Base-by-base conservation (phyloP, 1,140 invertebrate species). In the Popillia japonica region DNA sequence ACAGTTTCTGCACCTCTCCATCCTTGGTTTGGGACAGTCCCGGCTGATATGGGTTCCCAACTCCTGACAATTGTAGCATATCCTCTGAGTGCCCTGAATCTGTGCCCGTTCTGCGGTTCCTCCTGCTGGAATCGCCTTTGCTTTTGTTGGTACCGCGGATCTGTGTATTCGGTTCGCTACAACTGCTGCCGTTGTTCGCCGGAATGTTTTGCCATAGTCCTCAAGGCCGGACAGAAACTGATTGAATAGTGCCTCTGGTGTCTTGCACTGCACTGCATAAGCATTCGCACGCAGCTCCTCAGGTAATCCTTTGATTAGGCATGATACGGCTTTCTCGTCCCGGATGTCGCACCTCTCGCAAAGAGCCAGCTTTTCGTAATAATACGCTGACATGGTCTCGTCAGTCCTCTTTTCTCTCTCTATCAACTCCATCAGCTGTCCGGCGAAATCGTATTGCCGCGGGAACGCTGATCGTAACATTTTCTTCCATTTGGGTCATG, bases 391-490 rank as follows among this genome's bases (percentile, higher is more conserved):
- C 81, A 78, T 79, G 22, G 74, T 77, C 55, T 80, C 78, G 40
- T 41, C 48, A 27, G 27, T 9, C 10, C 17, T 44, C 34, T 81
- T 81, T 20, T 78, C 74, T 64, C 61, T 20, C 17, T 14, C 23
- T 20, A 64, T n/a, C 17, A 64, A 9, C 61, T 81, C 80, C 55
- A 79, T 73, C 40, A 80, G 14, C 3, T 77, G 8, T 14, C 34
- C 61, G 8, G 77, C 80, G 23, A 59, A 81, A 42, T 80, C 80
- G 34, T 40, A 17, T 6, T 76, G 22, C 14, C 79, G 55, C 20
- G 80, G 80, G 64, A 81, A 81, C 0, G 78, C 76, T 7, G 27
- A 11, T 11, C 22, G 17, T n/a, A 79, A 59, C 41, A 48, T 27
- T 3, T 11, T 11, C 55, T 79, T 79, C 78, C 78, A 79, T 40